Evolutionary conservation across 2,113 vertebrate species (phyloP).

Genomic region (Pseudonaja textilis): DNA sequence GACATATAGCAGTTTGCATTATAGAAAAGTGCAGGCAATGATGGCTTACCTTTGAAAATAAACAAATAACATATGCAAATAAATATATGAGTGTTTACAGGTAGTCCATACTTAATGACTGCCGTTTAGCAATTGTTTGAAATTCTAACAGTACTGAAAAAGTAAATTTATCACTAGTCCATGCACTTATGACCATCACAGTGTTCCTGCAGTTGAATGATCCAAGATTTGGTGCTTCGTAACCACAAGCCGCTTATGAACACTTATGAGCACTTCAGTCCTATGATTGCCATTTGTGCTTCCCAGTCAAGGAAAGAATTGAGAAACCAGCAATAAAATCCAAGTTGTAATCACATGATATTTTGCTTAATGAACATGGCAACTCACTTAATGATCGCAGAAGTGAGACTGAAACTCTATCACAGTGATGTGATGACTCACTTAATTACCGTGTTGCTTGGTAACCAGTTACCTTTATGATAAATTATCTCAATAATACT

Average conservation of each 20-base stretch:
- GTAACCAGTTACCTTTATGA: background rate
- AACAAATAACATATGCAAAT: background rate
- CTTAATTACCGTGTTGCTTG: background rate
- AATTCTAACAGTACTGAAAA: background rate
- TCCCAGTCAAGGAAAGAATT: background rate
- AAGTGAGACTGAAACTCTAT: background rate
- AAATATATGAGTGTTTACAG: background rate
- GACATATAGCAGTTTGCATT: background rate
- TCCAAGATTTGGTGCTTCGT: background rate
- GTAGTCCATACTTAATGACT: background rate
- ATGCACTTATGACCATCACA: background rate
- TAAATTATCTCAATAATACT: background rate
- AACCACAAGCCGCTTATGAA: background rate
- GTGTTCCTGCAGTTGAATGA: background rate
- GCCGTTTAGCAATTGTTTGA: background rate
- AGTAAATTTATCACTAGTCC: background rate
- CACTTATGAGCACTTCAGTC: background rate
- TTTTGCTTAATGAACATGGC: background rate
- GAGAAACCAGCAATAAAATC: background rate
- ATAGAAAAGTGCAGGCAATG: background rate
- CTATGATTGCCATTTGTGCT: background rate
- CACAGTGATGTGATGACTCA: background rate
- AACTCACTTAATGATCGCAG: background rate
- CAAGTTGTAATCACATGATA: background rate
- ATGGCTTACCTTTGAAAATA: background rate